phyloP scores from a whole-genome alignment of 1,140 invertebrate genomes.

The Drosophila aff. region DNA sequence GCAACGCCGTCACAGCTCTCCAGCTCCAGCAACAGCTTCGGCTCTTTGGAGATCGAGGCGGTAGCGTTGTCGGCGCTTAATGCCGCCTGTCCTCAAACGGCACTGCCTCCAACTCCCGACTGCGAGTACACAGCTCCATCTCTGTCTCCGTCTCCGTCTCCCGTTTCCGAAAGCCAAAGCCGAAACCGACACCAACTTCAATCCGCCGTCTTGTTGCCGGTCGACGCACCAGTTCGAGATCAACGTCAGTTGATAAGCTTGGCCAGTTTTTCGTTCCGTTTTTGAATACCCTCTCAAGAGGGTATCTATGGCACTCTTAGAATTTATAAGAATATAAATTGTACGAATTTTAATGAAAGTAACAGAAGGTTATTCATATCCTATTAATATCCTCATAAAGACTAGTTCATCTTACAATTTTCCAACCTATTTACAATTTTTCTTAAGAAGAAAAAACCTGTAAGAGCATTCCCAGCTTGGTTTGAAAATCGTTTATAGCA shows the following conservation, averaged over 20 bases:
- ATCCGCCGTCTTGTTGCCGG: conserved; percentile 40
- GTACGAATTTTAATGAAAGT: background rate
- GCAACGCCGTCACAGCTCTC: conserved; percentile 45
- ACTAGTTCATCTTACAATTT: no score
- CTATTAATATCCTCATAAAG: background rate
- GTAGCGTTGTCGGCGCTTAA: conserved; percentile 72
- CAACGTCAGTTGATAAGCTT: conserved; percentile 75
- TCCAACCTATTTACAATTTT: background rate
- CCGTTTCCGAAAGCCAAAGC: conserved; percentile 13
- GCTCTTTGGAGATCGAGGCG: conserved; percentile 30
- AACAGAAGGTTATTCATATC: no score
- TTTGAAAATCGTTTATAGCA: background rate
- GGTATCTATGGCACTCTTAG: background rate
- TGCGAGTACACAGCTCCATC: conserved; percentile 29
- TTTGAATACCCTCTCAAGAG: conserved; percentile 17
- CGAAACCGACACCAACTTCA: conserved; percentile 45
- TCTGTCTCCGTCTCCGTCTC: conserved; percentile 1
- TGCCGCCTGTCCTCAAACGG: conserved; percentile 74
- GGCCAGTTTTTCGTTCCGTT: conserved; percentile 34
- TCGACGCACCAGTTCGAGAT: conserved; percentile 67
- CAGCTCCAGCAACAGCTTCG: background rate
- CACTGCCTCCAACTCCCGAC: conserved; percentile 56
- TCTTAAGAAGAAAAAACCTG: background rate
- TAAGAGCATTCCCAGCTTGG: background rate
- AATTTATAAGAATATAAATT: background rate